phyloP scores from a whole-genome alignment of 2,888 invertebrate species.

The Poecilus cupreus region DNA sequence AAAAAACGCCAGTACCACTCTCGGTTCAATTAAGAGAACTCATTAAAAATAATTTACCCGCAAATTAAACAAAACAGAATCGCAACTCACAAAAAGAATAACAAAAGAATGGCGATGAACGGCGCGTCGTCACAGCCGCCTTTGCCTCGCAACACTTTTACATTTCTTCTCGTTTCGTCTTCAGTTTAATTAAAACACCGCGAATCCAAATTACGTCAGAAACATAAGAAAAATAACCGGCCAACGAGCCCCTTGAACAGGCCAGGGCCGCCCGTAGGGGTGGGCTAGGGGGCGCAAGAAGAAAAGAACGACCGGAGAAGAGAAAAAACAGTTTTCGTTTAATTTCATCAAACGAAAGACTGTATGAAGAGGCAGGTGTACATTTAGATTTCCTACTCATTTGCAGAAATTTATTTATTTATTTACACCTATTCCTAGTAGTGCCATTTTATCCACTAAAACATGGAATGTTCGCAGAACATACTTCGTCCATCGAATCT shows the following conservation, averaged over 20 bases:
- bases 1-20: conserved; percentile 20
- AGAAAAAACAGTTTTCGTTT: conserved; percentile 55
- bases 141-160: conserved; percentile 16
- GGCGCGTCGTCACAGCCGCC: neutral
- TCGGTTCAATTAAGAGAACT: conserved; percentile 48
- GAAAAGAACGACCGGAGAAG: neutral
- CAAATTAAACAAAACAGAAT: conserved; percentile 48
- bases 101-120: conserved; percentile 30
- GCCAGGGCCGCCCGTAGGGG: neutral
- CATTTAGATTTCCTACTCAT: neutral
- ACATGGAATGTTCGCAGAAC: too few species aligned
- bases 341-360: conserved; percentile 52
- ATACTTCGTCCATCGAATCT: too few species aligned
- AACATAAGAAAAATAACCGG: conserved; percentile 56
- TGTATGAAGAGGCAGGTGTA: neutral
- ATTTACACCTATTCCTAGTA: too few species aligned
- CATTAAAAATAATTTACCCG: conserved; percentile 52
- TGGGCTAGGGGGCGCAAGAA: neutral
- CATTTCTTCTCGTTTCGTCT: neutral
- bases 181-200: conserved; percentile 56
- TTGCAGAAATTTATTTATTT: neutral
- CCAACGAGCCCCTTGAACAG: neutral
- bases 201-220: conserved; percentile 56
- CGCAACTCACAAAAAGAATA: conserved; percentile 26
- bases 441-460: too few species aligned